These are phyloP conservation scores for Thomomys bottae DNA, from an alignment of 2,113 vertebrate genomes.

Conservation along the genomic window DNA sequence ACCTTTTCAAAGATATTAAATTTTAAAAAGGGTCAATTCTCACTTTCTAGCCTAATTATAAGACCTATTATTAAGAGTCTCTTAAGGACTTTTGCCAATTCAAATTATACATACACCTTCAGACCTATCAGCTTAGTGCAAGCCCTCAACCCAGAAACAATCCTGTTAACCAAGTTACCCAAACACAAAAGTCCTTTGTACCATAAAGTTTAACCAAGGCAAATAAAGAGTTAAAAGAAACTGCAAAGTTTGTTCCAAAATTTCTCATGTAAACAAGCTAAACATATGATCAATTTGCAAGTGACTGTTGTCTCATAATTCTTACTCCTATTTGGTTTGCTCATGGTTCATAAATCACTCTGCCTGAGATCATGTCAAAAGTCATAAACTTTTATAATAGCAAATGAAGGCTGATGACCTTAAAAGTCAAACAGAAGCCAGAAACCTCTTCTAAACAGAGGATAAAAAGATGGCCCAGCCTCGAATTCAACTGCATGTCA, in stretches of 20 bases:
- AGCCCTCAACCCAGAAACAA: background rate
- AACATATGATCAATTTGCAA: slow-evolving; percentile 67
- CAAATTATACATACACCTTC: background rate
- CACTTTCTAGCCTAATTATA: slow-evolving; percentile 41
- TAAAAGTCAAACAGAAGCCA: slow-evolving; percentile 52
- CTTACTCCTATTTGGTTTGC: slow-evolving; percentile 56
- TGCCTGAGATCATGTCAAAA: slow-evolving; percentile 33
- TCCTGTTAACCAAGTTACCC: background rate
- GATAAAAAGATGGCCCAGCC: background rate
- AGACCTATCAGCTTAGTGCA: background rate
- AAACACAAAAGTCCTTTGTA: background rate
- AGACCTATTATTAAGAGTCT: background rate
- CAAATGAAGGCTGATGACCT: slow-evolving; percentile 67
- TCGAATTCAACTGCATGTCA: slow-evolving; percentile 45
- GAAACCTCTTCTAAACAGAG: background rate
- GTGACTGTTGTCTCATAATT: slow-evolving; percentile 50
- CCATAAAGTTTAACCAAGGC: slow-evolving; percentile 35
- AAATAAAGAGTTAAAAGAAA: slow-evolving; percentile 48
- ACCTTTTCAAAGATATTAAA: background rate
- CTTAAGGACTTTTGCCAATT: background rate
- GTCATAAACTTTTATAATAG: slow-evolving; percentile 52
- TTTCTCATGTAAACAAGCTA: slow-evolving; percentile 56
- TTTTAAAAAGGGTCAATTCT: slow-evolving; percentile 39
- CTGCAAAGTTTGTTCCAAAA: slow-evolving; percentile 27
- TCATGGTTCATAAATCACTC: slow-evolving; percentile 70